A percentile compares a stretch with the other conserved stretches of the same genome.
Evolutionary conservation across 2,888 invertebrate genomes (phyloP).

Genomic region (Idaea dimidiata): DNA sequence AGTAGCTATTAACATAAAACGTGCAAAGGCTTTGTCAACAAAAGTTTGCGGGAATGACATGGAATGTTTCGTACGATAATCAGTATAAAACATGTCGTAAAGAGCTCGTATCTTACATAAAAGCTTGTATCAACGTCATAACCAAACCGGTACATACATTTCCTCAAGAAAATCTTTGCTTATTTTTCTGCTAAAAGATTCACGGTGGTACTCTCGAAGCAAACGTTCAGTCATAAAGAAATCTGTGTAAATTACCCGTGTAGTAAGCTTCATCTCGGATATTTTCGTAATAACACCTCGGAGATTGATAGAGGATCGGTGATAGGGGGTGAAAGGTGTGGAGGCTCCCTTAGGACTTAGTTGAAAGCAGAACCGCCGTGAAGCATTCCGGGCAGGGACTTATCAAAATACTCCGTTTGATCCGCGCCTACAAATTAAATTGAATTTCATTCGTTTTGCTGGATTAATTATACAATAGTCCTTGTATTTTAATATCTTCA

Average conservation of each 20-base stretch:
- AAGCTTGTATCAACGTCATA: slow-evolving; percentile 1
- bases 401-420: slow-evolving; percentile 21
- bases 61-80: slow-evolving; percentile 15
- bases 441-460: slow-evolving; percentile 20
- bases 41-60: neutral
- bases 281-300: slow-evolving; percentile 3
- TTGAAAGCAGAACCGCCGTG: neutral
- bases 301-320: slow-evolving; percentile 8
- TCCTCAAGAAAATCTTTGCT: neutral
- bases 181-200: slow-evolving; percentile 1
- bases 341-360: slow-evolving; percentile 5
- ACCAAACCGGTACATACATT: neutral
- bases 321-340: slow-evolving; percentile 13
- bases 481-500: neutral
- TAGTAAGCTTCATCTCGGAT: neutral
- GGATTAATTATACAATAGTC: slow-evolving; percentile 9
- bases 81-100: slow-evolving; percentile 25
- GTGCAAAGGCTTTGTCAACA: neutral
- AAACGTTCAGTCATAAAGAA: neutral
- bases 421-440: slow-evolving; percentile 25
- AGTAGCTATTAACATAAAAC: slow-evolving; percentile 7
- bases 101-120: slow-evolving; percentile 6
- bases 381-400: slow-evolving; percentile 18
- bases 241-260: neutral
- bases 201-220: slow-evolving; percentile 1